A percentile compares a stretch with the other conserved stretches of the same genome.
Evolutionary conservation across 1,140 invertebrate species (phyloP).

Genomic region (Orchesella cincta): DNA sequence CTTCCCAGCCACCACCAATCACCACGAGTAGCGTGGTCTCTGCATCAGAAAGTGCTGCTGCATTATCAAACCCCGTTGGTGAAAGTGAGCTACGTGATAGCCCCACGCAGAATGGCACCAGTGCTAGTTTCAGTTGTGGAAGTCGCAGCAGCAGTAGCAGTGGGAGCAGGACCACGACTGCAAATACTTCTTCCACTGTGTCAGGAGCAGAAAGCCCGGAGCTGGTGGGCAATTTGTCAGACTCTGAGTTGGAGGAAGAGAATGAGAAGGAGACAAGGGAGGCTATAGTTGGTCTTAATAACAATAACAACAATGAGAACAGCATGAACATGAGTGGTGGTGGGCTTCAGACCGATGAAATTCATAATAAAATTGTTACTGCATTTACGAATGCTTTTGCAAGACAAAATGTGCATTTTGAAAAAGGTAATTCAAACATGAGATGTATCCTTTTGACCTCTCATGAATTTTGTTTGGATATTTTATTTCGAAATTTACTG

Average conservation of each 20-base stretch:
- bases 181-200: neutral
- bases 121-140: neutral
- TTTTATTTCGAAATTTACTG: too few relatives aligned
- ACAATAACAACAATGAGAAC: neutral
- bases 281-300: neutral
- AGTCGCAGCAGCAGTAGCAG: neutral
- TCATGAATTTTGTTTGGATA: too few relatives aligned
- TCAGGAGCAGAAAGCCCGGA: neutral
- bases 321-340: neutral
- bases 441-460: too few relatives aligned
- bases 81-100: too few relatives aligned
- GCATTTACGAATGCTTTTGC: constrained; percentile 45
- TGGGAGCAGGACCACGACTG: neutral
- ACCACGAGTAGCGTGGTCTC: neutral
- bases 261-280: neutral
- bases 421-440: constrained; percentile 40
- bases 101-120: too few relatives aligned
- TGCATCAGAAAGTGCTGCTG: neutral
- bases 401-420: constrained; percentile 50
- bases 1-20: neutral
- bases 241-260: neutral
- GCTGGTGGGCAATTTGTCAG: constrained; percentile 7
- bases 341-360: constrained; percentile 26
- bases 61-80: neutral
- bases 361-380: constrained; percentile 42